Evolutionary conservation across 2,797 vertebrate genomes (phyloP).

Genomic region (Megaceryle alcyon): DNA sequence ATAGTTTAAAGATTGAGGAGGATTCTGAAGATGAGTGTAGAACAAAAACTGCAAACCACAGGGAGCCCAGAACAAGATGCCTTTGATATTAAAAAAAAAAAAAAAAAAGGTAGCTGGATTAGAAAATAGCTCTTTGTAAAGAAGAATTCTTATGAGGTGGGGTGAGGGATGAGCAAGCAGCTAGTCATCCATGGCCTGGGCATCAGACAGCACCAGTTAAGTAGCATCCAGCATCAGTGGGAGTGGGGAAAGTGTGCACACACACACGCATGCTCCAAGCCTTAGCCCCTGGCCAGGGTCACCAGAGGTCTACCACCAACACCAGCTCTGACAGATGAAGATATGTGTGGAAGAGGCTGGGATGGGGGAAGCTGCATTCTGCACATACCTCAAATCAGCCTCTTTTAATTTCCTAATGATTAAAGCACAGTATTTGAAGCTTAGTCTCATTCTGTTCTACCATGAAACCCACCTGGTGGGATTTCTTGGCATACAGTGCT

Average conservation of each 20-base stretch:
- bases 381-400: not conserved
- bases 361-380: not conserved
- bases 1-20: not conserved
- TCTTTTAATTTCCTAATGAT: not conserved
- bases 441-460: not conserved
- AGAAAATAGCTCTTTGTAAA: constrained; percentile 25
- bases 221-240: not conserved
- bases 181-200: not conserved
- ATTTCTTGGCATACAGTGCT: not conserved
- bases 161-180: constrained; percentile 34
- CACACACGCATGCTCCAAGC: not conserved
- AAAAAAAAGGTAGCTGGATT: not conserved
- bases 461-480: not conserved
- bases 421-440: not conserved
- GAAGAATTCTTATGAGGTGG: not conserved
- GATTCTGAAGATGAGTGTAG: not conserved
- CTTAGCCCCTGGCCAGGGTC: not conserved
- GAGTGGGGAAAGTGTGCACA: not conserved
- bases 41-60: not conserved
- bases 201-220: not conserved
- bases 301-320: not conserved
- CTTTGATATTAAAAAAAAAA: not conserved
- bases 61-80: not conserved
- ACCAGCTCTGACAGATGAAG: not conserved
- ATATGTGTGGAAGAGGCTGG: not conserved